Evolutionary conservation across 2,888 invertebrate species (phyloP), one percentile per base, ranked within the genome.

Genomic region (Archaeoteleia sp.): DNA sequence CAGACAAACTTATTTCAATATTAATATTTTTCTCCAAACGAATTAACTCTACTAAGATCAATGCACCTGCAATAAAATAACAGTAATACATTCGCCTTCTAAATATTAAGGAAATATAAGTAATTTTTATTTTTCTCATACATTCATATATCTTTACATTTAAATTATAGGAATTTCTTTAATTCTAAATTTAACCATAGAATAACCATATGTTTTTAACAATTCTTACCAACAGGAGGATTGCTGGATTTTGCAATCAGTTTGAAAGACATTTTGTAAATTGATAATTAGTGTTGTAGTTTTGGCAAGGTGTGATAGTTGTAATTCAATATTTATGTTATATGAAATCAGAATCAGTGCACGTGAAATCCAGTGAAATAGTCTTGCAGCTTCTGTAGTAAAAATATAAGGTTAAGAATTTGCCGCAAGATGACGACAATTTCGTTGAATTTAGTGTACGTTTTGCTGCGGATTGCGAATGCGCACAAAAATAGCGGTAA

Each of bases 181-280:
- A 23, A 7, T 8, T 43, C 20, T 39, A 49, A 20, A 30, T 67
- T 25, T 60, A 39, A 43, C 29, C 37, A 40, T n/a, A 37, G 20
- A 35, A 54, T 30, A 37, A 14, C n/a, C 13, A 65, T 34, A 35
- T 61, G 32, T 9, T 39, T 15, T n/a, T 7, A 10, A 34, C 6
- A 1, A 29, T 23, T 35, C 58, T 43, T 77, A 83, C 83, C 83
- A 62, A 76, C 60, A 7, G 82, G 77, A 42, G 79, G 80, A 71
- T 79, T 73, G 10, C 70, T 72, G 1, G 74, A 54, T 68, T 77
- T 77, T 29, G 78, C 73, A n/a, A 71, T 60, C 13, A 83, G 75
- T 54, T 77, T 79, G 3, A 78, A 69, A 55, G 71, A 53, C 82
- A 82, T 80, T 40, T 53, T 72, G 66, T 72, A 46, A 32, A 7